Evolutionary conservation across 2,113 vertebrate genomes (phyloP).

Genomic region (Campylomormyrus tamandua): DNA sequence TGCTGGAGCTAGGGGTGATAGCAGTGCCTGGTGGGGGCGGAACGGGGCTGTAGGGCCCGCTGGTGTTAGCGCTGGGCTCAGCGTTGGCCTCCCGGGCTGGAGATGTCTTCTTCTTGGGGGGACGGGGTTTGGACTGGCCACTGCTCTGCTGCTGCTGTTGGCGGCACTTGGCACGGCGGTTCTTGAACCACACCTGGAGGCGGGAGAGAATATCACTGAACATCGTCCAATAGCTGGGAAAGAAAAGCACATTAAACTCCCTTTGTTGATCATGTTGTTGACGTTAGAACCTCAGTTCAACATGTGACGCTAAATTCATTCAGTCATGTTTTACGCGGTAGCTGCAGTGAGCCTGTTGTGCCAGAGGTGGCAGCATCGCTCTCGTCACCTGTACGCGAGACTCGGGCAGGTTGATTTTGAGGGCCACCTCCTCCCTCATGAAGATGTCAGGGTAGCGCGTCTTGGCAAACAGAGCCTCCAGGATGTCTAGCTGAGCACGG

Average conservation of each 20-base stretch:
- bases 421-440: constrained; percentile 78
- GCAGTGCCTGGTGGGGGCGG: constrained; percentile 58
- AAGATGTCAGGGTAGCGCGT: constrained; percentile 81
- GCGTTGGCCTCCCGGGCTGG: constrained; percentile 52
- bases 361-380: neutral
- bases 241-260: neutral
- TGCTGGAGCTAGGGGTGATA: constrained; percentile 63
- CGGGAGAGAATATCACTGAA: neutral
- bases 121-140: constrained; percentile 70
- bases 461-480: constrained; percentile 76
- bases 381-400: constrained; percentile 71
- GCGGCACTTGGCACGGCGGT: constrained; percentile 76
- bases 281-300: neutral
- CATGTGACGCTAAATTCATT: neutral
- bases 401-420: constrained; percentile 79
- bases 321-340: neutral
- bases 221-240: neutral
- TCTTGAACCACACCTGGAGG: constrained; percentile 75
- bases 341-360: neutral
- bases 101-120: constrained; percentile 72
- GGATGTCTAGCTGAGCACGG: constrained; percentile 74
- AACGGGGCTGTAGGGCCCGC: constrained; percentile 64
- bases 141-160: constrained; percentile 77
- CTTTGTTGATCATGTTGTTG: neutral
- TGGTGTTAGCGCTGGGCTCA: constrained; percentile 54